Percentiles rank a stretch among this genome's conserved stretches.
Evolutionary conservation across 2,113 vertebrate genomes (phyloP).

Genomic region (Poeciliopsis prolifica): DNA sequence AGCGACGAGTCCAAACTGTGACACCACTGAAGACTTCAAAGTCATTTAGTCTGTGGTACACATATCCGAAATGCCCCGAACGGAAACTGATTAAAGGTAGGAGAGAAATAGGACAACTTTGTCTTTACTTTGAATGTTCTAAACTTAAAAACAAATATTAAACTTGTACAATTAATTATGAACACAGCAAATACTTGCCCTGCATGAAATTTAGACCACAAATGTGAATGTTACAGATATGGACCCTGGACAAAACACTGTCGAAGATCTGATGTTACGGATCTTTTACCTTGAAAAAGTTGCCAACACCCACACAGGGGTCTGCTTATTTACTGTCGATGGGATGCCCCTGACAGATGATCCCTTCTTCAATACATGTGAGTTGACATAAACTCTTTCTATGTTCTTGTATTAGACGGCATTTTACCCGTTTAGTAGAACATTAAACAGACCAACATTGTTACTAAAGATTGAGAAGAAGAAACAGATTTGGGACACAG

Average conservation of each 20-base stretch:
- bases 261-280: conserved; percentile 65
- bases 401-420: not conserved
- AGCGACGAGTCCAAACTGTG: fast-evolving
- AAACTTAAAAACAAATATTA: not conserved
- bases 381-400: conserved; percentile 10
- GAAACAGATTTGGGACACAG: not conserved
- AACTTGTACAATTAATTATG: not conserved
- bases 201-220: not conserved
- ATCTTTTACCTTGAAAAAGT: conserved; percentile 54
- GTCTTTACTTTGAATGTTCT: not conserved
- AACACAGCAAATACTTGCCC: not conserved
- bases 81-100: conserved; percentile 49
- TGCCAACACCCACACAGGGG: conserved; percentile 19
- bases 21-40: conserved; percentile 35
- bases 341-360: conserved; percentile 70
- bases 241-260: conserved; percentile 62
- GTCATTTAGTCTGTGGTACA: conserved; percentile 43
- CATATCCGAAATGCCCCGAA: conserved; percentile 56
- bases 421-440: not conserved
- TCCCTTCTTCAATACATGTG: conserved; percentile 74
- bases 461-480: not conserved
- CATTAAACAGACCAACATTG: not conserved
- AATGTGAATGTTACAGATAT: conserved; percentile 41
- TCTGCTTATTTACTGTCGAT: conserved; percentile 61
- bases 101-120: fast-evolving